These are phyloP conservation scores for Plusia festucae DNA, from an alignment of 2,888 invertebrate species.

Conservation along the genomic window DNA sequence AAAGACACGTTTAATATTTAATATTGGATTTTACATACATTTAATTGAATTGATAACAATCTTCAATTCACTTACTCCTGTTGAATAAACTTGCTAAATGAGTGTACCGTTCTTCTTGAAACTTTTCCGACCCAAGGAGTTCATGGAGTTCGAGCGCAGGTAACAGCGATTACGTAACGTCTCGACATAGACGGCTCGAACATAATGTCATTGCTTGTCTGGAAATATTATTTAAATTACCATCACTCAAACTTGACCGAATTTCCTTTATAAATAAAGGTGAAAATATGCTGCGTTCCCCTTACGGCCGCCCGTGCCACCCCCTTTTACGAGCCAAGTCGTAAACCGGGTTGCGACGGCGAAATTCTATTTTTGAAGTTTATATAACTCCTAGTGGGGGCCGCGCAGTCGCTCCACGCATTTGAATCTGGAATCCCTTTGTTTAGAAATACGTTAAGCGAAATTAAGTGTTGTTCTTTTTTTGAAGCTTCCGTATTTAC, in stretches of 20 bases:
- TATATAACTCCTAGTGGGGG: conserved; percentile 73
- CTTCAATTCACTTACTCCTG: not conserved
- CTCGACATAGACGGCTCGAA: conserved; percentile 10
- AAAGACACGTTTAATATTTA: too few species aligned
- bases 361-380: conserved; percentile 83
- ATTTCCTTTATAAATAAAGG: conserved; percentile 74
- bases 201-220: conserved; percentile 22
- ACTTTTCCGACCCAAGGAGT: conserved; percentile 2
- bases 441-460: conserved; percentile 56
- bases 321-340: conserved; percentile 78
- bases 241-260: conserved; percentile 69
- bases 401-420: conserved; percentile 66
- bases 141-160: conserved; percentile 7
- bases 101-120: not conserved
- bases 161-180: conserved; percentile 14
- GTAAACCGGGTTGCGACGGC: conserved; percentile 77
- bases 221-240: conserved; percentile 54
- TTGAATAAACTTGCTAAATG: not conserved
- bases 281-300: conserved; percentile 76
- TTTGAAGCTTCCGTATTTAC: conserved; percentile 54
- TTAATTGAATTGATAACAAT: conserved; percentile 1
- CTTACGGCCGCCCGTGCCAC: conserved; percentile 66
- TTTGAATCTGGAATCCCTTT: conserved; percentile 72
- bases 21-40: not conserved
- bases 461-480: conserved; percentile 62